phyloP scores from a whole-genome alignment of 2,888 invertebrate species.

The Cyclophora albipunctata region DNA sequence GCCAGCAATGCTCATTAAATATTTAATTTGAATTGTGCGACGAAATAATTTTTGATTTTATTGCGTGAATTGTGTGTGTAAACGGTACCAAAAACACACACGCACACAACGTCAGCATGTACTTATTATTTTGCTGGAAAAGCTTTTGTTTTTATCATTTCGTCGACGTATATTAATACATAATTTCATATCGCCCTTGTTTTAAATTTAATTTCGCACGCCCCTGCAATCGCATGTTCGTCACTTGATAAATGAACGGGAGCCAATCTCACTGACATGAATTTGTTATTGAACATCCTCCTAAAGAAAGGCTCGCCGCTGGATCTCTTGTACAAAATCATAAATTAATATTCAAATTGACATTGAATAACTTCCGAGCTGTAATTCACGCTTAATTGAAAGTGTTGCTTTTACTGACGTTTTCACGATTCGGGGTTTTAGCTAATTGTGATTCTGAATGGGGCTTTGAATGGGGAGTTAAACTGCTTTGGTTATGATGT shows the following conservation, averaged over 20 bases:
- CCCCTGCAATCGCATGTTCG: slow-evolving; percentile 11
- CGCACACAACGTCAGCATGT: too few species aligned
- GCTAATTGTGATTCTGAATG: slow-evolving; percentile 62
- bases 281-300: slow-evolving; percentile 18
- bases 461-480: slow-evolving; percentile 48
- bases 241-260: slow-evolving; percentile 16
- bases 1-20: too few species aligned
- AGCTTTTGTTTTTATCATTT: too few species aligned
- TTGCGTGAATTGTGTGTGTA: too few species aligned
- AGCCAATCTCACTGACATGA: slow-evolving; percentile 20
- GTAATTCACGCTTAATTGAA: slow-evolving; percentile 22
- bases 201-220: background rate
- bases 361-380: slow-evolving; percentile 28
- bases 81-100: too few species aligned
- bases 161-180: too few species aligned
- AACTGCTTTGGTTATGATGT: slow-evolving; percentile 53
- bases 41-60: too few species aligned
- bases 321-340: slow-evolving; percentile 25
- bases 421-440: slow-evolving; percentile 31
- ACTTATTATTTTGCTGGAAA: too few species aligned
- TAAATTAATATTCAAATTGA: slow-evolving; percentile 33
- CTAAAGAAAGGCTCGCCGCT: slow-evolving; percentile 8
- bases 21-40: too few species aligned
- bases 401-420: slow-evolving; percentile 29
- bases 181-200: background rate